phyloP scores from a whole-genome alignment of 2,797 vertebrate species.

The Hirundo rustica region DNA sequence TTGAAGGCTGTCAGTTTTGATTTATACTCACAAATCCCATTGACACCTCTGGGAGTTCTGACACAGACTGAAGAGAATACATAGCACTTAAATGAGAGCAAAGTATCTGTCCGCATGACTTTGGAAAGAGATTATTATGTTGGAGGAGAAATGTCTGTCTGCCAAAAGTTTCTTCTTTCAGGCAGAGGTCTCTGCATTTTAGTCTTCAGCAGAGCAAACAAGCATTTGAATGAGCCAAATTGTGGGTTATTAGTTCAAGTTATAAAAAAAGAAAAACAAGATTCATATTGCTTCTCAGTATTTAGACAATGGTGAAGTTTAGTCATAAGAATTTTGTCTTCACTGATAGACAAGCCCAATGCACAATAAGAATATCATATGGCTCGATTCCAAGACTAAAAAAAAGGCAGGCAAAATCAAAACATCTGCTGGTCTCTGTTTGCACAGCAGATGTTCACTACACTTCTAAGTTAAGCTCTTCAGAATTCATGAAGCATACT shows the following conservation, averaged over 20 bases:
- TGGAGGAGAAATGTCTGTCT: constrained; percentile 21
- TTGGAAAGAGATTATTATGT: constrained; percentile 21
- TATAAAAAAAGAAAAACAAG: constrained; percentile 33
- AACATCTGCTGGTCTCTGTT: constrained; percentile 37
- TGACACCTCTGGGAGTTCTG: constrained; percentile 57
- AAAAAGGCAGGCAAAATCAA: constrained; percentile 34
- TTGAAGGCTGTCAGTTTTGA: constrained; percentile 22
- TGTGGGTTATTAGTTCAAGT: constrained; percentile 53
- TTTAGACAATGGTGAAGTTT: constrained; percentile 18
- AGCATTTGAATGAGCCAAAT: not conserved
- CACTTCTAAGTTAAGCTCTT: constrained; percentile 1
- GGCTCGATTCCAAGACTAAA: not conserved
- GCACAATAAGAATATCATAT: not conserved
- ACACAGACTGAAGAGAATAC: constrained; percentile 21
- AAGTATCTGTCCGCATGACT: constrained; percentile 46
- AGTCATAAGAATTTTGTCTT: constrained; percentile 33
- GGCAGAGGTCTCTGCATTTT: constrained; percentile 4
- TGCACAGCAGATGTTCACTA: constrained; percentile 33
- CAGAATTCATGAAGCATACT: not conserved
- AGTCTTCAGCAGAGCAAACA: constrained; percentile 42
- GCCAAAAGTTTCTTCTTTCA: constrained; percentile 56
- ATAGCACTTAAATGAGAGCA: constrained; percentile 19
- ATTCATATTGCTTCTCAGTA: not conserved
- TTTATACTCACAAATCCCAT: constrained; percentile 4
- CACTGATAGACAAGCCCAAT: not conserved